Base-by-base conservation (phyloP, 2,888 invertebrate genomes). In the Agonopterix heracliana region DNA sequence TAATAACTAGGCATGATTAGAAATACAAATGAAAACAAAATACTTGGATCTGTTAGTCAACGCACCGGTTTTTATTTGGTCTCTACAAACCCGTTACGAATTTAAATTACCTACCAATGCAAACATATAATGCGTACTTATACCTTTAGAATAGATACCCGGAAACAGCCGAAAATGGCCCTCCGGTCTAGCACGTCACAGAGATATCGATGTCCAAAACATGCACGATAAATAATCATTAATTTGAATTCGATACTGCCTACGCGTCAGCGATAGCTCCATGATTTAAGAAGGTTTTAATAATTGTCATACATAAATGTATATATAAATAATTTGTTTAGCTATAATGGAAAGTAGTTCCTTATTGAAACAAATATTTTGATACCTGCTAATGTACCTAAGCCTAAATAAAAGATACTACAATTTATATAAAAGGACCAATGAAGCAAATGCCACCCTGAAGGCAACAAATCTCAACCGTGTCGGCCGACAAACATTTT, bases 381-480 rank as follows among this genome's bases (percentile, higher is more conserved):
- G 58, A 42, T 68, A 62, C 64, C 60, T 62, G 63, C 56, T 65
- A 68, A 74, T 68, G 56, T 71, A 67, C 69, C 68, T 64, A 55
- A 26, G 5, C 26, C 26, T 26, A 26, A 26, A 26, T 17, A 34
- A 43, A 17, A 35, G 44, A 26, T 46, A 49, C 69, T 5, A 69
- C 54, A 69, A 69, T 55, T 26, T 26, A 70, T 78, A 79, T 78
- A 71, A 71, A 69, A 68, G 68, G 67, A 53, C 70, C 68, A 68
- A 73, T 81, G 81, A 81, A 70, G 68, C 68, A 66, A 70, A 75
- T 79, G 71, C 87, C 87, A 87, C 87, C 87, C 80, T 74, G 82
- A 80, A 81, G 80, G 77, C 66, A 74, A 84, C 81, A 82, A 82
- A 85, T 82, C 73, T 78, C 65, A 62, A 56, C 64, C 68, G 70